These are phyloP conservation scores for Peromyscus aztecus DNA, from an alignment of 2,797 vertebrate species.

Conservation along the genomic window DNA sequence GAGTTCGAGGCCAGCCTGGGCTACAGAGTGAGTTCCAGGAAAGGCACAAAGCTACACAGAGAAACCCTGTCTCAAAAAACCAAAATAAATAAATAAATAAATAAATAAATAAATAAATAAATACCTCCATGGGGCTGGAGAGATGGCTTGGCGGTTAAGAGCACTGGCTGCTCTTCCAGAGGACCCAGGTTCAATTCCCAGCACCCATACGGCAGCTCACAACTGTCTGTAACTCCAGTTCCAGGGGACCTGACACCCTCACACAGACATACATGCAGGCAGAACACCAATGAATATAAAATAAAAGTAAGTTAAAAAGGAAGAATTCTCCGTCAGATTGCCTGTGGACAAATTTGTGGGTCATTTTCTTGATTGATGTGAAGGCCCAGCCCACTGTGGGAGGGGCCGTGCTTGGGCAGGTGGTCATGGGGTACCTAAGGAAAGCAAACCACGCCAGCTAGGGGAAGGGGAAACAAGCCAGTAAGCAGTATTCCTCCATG, in stretches of 20 bases:
- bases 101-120: too few relatives aligned
- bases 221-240: not conserved
- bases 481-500: not conserved
- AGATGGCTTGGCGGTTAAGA: not conserved
- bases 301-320: not conserved
- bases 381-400: not conserved
- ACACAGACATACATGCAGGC: not conserved
- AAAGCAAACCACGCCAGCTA: not conserved
- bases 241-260: not conserved
- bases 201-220: not conserved
- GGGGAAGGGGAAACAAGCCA: not conserved
- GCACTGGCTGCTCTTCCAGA: not conserved
- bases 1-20: too few relatives aligned
- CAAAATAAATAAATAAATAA: too few relatives aligned
- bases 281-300: not conserved
- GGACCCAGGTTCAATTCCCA: not conserved
- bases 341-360: not conserved
- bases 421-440: not conserved
- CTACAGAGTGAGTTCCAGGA: too few relatives aligned
- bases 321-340: not conserved
- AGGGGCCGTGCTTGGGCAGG: not conserved
- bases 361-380: not conserved
- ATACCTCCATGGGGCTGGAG: not conserved
- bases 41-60: too few relatives aligned
- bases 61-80: too few relatives aligned